phyloP scores from a whole-genome alignment of 2,797 vertebrate genomes.

The Rhinogobio ventralis region DNA sequence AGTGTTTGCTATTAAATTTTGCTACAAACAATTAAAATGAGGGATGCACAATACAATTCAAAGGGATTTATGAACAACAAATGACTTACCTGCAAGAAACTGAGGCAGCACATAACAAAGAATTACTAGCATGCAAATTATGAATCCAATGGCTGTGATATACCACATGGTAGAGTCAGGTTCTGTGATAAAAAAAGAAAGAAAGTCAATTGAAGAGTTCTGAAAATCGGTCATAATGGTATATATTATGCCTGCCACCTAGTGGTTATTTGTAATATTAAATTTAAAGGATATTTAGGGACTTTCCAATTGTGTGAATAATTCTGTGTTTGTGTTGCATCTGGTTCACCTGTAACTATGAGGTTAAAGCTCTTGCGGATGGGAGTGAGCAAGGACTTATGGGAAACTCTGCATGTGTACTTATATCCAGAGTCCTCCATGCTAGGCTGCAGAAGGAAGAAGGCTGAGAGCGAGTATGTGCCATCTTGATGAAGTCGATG shows the following conservation, averaged over 20 bases:
- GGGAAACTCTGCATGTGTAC: constrained; percentile 79
- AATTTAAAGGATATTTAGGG: constrained; percentile 9
- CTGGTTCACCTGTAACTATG: constrained; percentile 64
- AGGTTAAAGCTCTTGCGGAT: constrained; percentile 78
- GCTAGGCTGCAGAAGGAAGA: constrained; percentile 75
- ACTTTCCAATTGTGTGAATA: neutral
- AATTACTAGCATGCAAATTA: constrained; percentile 13
- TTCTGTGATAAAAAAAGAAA: constrained; percentile 8
- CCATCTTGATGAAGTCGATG: constrained; percentile 74
- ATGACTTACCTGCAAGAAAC: constrained; percentile 68
- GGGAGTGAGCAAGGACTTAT: constrained; percentile 72
- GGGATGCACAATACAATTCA: neutral
- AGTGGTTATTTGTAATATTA: constrained; percentile 54
- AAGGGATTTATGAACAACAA: neutral
- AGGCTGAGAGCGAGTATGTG: constrained; percentile 77
- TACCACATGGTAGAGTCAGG: constrained; percentile 48
- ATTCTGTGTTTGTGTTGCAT: constrained; percentile 11
- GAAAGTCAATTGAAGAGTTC: neutral
- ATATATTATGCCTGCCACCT: constrained; percentile 59
- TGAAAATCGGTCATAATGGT: neutral
- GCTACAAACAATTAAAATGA: neutral
- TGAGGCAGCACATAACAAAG: constrained; percentile 55
- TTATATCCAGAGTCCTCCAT: constrained; percentile 64
- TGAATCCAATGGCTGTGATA: constrained; percentile 26
- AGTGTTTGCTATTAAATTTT: neutral